Conservation (phyloP, 2,888 invertebrate genomes). For the Eulithis prunata region DNA sequence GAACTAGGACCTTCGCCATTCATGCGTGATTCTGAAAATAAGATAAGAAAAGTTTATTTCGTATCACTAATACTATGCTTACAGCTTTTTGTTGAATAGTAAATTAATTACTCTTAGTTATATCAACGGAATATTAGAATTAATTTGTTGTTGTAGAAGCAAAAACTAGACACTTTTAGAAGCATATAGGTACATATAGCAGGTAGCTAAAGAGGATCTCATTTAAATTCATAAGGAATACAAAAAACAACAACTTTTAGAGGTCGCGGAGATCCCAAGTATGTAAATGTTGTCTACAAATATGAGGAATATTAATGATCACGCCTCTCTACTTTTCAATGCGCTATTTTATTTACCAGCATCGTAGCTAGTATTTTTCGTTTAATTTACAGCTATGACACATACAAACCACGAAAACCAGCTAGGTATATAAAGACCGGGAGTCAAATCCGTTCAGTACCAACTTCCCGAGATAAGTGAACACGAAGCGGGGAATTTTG, state of each 20-base stretch:
- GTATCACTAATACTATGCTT: too few species aligned
- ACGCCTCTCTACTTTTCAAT: constrained; percentile 6
- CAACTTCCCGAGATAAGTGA: too few species aligned
- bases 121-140: not conserved
- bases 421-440: too few species aligned
- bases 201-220: constrained; percentile 35
- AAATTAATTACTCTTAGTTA: too few species aligned
- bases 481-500: too few species aligned
- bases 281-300: constrained; percentile 29
- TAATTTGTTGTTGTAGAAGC: constrained; percentile 7
- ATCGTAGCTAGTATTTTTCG: too few species aligned
- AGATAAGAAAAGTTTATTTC: too few species aligned
- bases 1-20: constrained; percentile 89
- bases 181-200: constrained; percentile 25
- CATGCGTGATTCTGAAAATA: constrained; percentile 75
- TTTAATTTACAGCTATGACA: too few species aligned
- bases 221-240: constrained; percentile 42
- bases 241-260: constrained; percentile 38
- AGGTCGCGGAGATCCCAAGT: constrained; percentile 40
- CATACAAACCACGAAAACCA: too few species aligned
- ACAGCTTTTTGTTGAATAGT: too few species aligned
- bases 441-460: too few species aligned
- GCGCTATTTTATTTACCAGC: not conserved
- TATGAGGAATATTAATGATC: constrained; percentile 29
- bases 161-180: constrained; percentile 27